Base-by-base conservation (phyloP, 1,140 invertebrate species). In the Eupristina koningsbergeri region DNA sequence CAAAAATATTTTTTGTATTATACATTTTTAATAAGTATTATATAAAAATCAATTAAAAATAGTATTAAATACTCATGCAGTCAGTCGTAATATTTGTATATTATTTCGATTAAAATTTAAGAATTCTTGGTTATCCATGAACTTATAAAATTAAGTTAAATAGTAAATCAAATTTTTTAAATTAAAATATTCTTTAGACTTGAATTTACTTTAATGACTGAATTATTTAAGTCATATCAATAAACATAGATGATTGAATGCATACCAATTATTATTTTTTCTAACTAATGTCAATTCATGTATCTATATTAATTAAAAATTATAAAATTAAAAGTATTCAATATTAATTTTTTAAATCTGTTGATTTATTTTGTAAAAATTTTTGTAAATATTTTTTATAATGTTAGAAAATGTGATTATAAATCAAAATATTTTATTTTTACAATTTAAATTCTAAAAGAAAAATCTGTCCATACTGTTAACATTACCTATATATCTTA, bases 381-480 rank as follows among this genome's bases (percentile, higher is more conserved):
- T 41, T n/a, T n/a, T 71, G 36, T 71, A 41, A 41, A 71, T 71
- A 71, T 71, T 71, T 41, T 71, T 19, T 71, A 71, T 41, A 36
- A 41, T 22, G 67, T 71, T 71, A 41, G 36, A 71, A 41, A 36
- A 26, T 71, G 67, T 71, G 67, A 71, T 71, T 41, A 71, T 36
- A 13, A 71, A 71, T 71, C 67, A 71, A 71, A 41, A n/a, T 36
- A 41, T 71, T 71, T 71, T 36, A 71, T 71, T 71, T 71, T 71
- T 36, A 71, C 67, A 41, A 41, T 41, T 71, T 26, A 71, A 71
- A 71, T 71, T 71, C 22, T 39, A 71, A 71, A 71, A 71, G 36
- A 71, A 71, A 41, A 71, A 71, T 71, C 41, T 71, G 41, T 71
- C 36, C 6, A 39, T 41, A 71, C 41, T 71, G 67, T 71, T 71